Base-by-base conservation (phyloP, 2,113 vertebrate species). In the Pristiophorus japonicus region DNA sequence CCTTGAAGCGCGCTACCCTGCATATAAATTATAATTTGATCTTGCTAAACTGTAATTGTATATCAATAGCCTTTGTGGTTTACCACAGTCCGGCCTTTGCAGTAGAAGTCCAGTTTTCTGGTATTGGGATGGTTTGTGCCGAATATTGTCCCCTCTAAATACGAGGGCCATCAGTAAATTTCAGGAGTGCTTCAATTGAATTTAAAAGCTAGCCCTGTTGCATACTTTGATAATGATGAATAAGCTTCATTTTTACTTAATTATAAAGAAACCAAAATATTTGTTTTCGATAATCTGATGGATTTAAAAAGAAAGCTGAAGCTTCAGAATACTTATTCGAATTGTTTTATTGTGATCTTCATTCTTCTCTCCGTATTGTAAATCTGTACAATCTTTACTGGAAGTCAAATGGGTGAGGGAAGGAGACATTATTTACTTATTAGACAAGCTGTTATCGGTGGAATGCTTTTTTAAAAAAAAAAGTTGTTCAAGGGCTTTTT, bases 341-440 rank as follows among this genome's bases (percentile, higher is more conserved):
- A 20, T 73, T 94, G 24, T 70, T 94, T 92, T 5, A 45, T 67
- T 67, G 22, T 70, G 59, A 70, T 27, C 27, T 70, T 45, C 42
- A 27, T 30, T 94, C 38, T 70, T 73, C 45, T 70, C 12, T 70
- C 27, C 14, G 20, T 94, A 47, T 47, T 94, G 66, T 51, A 94
- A 93, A 93, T 42, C 11, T 94, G 42, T 70, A 47, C 12, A 94
- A 70, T 51, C 93, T 94, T 67, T 47, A 70, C 27, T 70, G 45
- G 42, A 45, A 73, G 63, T 73, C 63, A 47, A 94, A 70, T 73
- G 93, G 65, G 92, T 27, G 20, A 94, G 24, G 42, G 66, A 94
- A 94, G 65, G 55, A 70, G 16, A 51, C 42, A 70, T 45, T 73
- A 94, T 94, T 94, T 27, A 66, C 63, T 94, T 92, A n/a, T 92